phyloP scores from a whole-genome alignment of 2,113 vertebrate genomes.

The Heterochromis multidens region DNA sequence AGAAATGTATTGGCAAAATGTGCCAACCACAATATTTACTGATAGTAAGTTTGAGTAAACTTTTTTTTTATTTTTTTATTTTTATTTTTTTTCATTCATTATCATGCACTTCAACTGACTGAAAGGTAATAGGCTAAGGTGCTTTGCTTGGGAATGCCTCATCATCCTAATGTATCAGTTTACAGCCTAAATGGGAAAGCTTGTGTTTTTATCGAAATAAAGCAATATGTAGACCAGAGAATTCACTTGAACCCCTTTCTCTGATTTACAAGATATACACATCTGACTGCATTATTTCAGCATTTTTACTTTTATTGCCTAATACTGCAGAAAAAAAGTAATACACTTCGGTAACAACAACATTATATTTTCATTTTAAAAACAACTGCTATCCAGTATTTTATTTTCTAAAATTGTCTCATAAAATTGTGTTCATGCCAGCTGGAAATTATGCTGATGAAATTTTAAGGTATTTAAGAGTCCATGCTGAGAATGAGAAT shows the following conservation, averaged over 20 bases:
- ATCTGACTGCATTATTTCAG: neutral
- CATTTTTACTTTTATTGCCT: neutral
- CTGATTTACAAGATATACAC: neutral
- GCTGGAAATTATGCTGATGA: neutral
- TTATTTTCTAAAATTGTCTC: neutral
- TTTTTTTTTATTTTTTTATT: too few relatives aligned
- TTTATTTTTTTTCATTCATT: neutral
- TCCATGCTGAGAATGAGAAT: neutral
- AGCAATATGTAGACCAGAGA: neutral
- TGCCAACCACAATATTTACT: neutral
- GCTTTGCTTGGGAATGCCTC: neutral
- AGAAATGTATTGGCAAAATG: neutral
- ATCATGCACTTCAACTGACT: neutral
- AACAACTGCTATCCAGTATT: accelerated
- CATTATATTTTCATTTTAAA: neutral
- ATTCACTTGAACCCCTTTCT: neutral
- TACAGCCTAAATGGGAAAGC: accelerated
- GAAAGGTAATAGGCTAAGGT: neutral
- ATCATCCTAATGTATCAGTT: neutral
- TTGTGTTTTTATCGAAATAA: neutral
- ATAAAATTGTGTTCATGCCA: neutral
- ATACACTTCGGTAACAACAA: neutral
- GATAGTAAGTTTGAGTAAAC: neutral
- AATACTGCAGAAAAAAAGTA: neutral
- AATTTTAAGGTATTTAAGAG: neutral